Conservation (phyloP, 2,797 vertebrate species). For the Phalanger gymnotis region DNA sequence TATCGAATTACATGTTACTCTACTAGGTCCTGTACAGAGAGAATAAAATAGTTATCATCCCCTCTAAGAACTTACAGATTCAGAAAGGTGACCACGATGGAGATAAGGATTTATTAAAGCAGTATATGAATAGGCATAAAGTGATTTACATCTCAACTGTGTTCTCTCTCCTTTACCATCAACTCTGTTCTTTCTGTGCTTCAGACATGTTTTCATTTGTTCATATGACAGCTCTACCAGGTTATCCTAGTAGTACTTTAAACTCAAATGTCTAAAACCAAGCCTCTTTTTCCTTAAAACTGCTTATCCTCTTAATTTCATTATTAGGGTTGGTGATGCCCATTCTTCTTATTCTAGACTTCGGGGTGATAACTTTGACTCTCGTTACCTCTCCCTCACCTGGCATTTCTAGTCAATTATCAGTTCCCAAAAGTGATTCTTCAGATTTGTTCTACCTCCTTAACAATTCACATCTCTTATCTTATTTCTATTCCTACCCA, state of each 20-base stretch:
- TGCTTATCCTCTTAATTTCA: no score
- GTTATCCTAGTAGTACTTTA: no score
- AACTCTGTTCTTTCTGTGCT: no score
- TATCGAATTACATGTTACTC: not conserved
- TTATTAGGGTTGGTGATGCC: no score
- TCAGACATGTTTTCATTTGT: no score
- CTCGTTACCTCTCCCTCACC: not conserved
- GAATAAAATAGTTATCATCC: slow-evolving; percentile 7
- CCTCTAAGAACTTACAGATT: not conserved
- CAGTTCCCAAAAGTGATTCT: not conserved
- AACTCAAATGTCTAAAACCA: no score
- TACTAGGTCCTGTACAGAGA: not conserved
- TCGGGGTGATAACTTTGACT: not conserved
- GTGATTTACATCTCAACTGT: not conserved
- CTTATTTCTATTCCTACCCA: not conserved
- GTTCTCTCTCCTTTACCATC: no score
- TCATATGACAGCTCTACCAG: no score
- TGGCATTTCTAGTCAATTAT: not conserved
- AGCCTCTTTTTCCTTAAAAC: no score
- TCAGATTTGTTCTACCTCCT: not conserved
- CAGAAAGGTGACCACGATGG: no score
- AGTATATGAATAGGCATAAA: not conserved
- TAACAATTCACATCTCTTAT: not conserved
- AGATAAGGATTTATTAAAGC: slow-evolving; percentile 17
- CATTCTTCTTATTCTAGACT: no score